These are phyloP conservation scores for Lochmaea crataegi DNA, from an alignment of 2,888 invertebrate genomes.

Conservation along the genomic window DNA sequence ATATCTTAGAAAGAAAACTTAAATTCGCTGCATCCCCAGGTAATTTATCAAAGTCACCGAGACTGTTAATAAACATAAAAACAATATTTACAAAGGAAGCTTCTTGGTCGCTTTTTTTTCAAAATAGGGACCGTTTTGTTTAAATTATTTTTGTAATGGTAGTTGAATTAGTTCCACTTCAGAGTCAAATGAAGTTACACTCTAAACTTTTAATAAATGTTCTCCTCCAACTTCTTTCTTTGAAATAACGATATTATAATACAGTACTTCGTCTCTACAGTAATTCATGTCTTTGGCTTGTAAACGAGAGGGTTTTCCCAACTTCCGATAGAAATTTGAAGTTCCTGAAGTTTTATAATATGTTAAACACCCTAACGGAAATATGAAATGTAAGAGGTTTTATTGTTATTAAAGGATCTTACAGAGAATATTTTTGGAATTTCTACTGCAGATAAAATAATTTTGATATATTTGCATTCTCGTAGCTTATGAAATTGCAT, in stretches of 20 bases:
- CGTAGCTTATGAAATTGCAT: too few relatives aligned
- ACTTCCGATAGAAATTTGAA: slow-evolving; percentile 12
- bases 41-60: background rate
- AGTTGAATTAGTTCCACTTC: slow-evolving; percentile 13
- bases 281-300: slow-evolving; percentile 6
- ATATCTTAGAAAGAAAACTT: background rate
- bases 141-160: background rate
- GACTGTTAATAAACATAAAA: background rate
- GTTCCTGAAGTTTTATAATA: background rate
- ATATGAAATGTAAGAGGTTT: background rate
- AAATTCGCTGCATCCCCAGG: background rate
- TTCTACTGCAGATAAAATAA: too few relatives aligned
- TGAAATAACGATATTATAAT: slow-evolving; percentile 15
- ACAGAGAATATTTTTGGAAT: too few relatives aligned
- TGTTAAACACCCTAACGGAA: background rate
- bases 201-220: slow-evolving; percentile 17
- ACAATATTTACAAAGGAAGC: background rate
- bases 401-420: background rate
- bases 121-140: background rate
- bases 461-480: too few relatives aligned
- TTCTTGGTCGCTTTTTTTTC: background rate
- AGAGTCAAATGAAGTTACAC: background rate
- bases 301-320: slow-evolving; percentile 3
- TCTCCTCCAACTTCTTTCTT: background rate
- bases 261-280: background rate